Evolutionary conservation across 2,797 vertebrate genomes (phyloP).

Genomic region (Lagocephalus sceleratus): DNA sequence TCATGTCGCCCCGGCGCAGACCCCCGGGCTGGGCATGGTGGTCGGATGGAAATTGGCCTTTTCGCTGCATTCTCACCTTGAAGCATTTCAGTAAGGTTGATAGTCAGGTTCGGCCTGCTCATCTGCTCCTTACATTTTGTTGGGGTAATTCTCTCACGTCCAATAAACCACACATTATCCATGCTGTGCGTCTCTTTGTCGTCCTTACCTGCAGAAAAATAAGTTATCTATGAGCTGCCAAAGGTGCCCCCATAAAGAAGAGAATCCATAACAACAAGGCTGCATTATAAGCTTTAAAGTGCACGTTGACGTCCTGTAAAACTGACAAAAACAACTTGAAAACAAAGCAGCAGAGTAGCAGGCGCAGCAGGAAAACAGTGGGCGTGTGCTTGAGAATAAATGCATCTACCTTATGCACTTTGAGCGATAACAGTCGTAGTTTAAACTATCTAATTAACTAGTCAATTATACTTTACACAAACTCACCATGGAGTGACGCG

Average conservation of each 20-base stretch:
- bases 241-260: background rate
- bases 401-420: slow-evolving; percentile 4
- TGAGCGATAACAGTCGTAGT: background rate
- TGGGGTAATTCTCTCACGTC: slow-evolving; percentile 59
- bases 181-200: slow-evolving; percentile 29
- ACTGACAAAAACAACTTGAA: background rate
- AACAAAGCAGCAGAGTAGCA: background rate
- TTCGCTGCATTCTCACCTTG: slow-evolving; percentile 26
- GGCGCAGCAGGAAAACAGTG: slow-evolving; percentile 21
- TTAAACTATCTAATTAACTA: too few species aligned
- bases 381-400: slow-evolving; percentile 44
- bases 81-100: slow-evolving; percentile 67
- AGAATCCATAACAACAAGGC: background rate
- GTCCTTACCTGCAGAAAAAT: slow-evolving; percentile 45
- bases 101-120: slow-evolving; percentile 66
- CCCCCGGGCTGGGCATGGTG: slow-evolving; percentile 37
- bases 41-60: slow-evolving; percentile 60
- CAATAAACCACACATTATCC: slow-evolving; percentile 70
- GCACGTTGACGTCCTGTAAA: background rate
- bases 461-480: too few species aligned
- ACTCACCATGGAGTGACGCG: slow-evolving; percentile 34
- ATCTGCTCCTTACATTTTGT: slow-evolving; percentile 36
- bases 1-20: slow-evolving; percentile 21
- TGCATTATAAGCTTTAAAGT: background rate
- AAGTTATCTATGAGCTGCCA: background rate